Base-by-base conservation (phyloP, 2,113 vertebrate genomes). In the Etia nguti region DNA sequence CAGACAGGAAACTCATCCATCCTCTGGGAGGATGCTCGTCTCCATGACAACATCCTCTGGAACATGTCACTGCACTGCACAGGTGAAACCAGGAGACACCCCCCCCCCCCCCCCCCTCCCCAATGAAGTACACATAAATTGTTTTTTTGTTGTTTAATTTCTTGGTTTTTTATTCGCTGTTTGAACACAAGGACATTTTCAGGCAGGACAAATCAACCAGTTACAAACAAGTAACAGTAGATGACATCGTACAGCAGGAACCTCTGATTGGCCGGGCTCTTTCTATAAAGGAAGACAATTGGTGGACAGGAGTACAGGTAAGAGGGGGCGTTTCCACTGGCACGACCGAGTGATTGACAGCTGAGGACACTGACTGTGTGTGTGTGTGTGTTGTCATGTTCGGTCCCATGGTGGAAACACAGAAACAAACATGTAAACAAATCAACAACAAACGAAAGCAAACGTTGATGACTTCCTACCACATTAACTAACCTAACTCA, bases 191-290 rank as follows among this genome's bases (percentile, higher is more conserved):
- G 75, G 70, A 88, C 1, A 31, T 50, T 60, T 89, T 88, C 87
- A 94, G 85, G 87, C 84, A 86, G 88, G 89, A 89, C 10, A 83
- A 88, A 65, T 84, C 38, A 81, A 89, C 88, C 83, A 89, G 57
- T 88, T 80, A 89, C 88, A 89, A 57, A 89, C 79, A 85, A 10
- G 81, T 82, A 81, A 56, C 41, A 86, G 56, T 48, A 68, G 82
- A 86, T 90, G 84, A 94, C 90, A 92, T 81, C 86, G 85, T 29
- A 89, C 68, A 88, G 77, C n/a, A 4, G 57, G 88, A 85, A 15
- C 56, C 13, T 36, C 86, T 62, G 68, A 88, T 88, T 88, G 84
- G 85, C 22, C 56, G 86, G 70, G 60, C 50, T 1, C 46, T 80
- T 52, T 80, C 60, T 65, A n/a, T 54, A 56, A 46, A 90, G 86